Percentiles rank a stretch among this genome's conserved stretches.
Conservation (phyloP, 2,113 vertebrate species). For the Phalacrocorax aristotelis region DNA sequence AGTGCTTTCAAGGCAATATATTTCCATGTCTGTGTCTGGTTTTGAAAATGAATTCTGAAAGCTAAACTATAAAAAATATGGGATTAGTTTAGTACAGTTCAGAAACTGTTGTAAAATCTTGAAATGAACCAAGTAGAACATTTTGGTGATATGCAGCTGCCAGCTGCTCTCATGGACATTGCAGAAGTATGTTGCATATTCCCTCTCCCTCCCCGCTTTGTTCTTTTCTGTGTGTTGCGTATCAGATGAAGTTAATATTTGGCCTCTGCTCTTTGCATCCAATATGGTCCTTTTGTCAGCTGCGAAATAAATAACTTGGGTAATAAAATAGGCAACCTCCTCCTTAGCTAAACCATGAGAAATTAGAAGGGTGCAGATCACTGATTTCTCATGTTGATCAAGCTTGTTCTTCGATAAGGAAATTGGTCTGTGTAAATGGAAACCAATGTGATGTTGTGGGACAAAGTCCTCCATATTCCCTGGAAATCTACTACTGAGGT, state of each 20-base stretch:
- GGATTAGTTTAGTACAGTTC: neutral
- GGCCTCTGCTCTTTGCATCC: neutral
- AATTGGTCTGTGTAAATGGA: neutral
- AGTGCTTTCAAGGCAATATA: slow-evolving; percentile 9
- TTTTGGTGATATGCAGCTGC: neutral
- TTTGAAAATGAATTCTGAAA: slow-evolving; percentile 20
- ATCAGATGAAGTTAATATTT: neutral
- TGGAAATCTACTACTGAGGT: neutral
- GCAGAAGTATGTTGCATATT: neutral
- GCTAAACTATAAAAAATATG: neutral
- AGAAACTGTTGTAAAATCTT: slow-evolving; percentile 14
- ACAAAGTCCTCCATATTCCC: neutral
- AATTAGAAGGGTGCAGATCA: neutral
- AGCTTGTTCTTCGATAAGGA: neutral
- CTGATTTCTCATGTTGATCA: neutral
- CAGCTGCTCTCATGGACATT: neutral
- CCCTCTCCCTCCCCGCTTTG: accelerated
- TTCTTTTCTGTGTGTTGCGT: neutral
- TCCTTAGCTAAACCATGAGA: neutral
- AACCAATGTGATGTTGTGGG: neutral
- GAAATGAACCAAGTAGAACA: neutral
- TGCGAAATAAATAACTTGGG: neutral
- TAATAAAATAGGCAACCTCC: neutral
- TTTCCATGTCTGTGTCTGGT: neutral
- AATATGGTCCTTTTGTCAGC: neutral